Evolutionary conservation across 2,888 invertebrate genomes (phyloP).

Genomic region (Lepeophtheirus nordmannii): DNA sequence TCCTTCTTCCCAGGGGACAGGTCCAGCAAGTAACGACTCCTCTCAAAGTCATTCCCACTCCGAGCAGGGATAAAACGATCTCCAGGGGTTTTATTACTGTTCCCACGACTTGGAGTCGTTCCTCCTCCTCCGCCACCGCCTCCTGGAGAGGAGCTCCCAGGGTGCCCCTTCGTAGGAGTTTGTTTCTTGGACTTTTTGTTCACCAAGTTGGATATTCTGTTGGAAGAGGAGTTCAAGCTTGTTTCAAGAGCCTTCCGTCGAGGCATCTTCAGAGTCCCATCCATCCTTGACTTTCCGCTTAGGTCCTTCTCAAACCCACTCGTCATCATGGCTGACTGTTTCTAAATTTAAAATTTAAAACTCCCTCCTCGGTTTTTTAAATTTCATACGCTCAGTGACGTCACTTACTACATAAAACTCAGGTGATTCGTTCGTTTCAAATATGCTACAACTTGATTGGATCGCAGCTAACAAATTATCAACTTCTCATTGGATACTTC

Average conservation of each 20-base stretch:
- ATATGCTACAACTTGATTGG: too few species aligned
- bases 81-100: slow-evolving; percentile 14
- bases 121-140: background rate
- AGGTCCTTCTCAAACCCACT: slow-evolving; percentile 2
- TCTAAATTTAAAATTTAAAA: background rate
- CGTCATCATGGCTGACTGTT: background rate
- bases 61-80: slow-evolving; percentile 19
- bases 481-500: too few species aligned
- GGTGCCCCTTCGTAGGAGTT: background rate
- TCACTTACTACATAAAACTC: too few species aligned
- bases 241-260: background rate
- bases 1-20: slow-evolving; percentile 9
- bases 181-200: background rate
- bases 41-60: slow-evolving; percentile 6
- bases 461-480: too few species aligned
- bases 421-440: too few species aligned
- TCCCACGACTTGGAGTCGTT: background rate
- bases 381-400: too few species aligned
- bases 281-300: background rate
- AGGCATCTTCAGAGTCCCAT: background rate
- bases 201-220: background rate
- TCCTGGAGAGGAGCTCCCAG: background rate
- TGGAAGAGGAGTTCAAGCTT: background rate
- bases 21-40: background rate
- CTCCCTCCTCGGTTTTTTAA: background rate